These are phyloP conservation scores for Diachasmimorpha longicaudata DNA, from an alignment of 1,140 invertebrate genomes.

Conservation along the genomic window DNA sequence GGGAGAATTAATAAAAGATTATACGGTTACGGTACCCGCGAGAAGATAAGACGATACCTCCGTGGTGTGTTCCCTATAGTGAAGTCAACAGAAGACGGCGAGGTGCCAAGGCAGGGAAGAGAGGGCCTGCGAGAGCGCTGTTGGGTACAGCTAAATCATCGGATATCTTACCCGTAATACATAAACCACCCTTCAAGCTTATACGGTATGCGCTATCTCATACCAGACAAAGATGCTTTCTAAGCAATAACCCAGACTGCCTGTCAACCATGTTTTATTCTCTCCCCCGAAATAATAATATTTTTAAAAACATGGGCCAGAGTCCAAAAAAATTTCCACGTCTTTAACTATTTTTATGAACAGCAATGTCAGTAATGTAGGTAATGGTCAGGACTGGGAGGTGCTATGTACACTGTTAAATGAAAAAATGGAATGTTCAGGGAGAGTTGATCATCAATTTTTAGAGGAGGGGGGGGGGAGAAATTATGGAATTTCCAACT, in stretches of 20 bases:
- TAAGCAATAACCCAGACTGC: slow-evolving; percentile 16
- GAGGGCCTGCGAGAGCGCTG: not conserved
- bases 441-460: too few species aligned
- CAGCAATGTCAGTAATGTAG: too few species aligned
- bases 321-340: not conserved
- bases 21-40: slow-evolving; percentile 56
- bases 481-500: too few species aligned
- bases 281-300: not conserved
- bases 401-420: too few species aligned
- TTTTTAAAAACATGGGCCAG: not conserved
- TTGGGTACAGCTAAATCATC: slow-evolving; percentile 60
- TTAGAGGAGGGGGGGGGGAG: too few species aligned
- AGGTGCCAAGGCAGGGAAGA: not conserved
- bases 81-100: not conserved
- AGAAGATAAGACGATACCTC: slow-evolving; percentile 55
- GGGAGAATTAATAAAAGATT: slow-evolving; percentile 66
- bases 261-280: slow-evolving; percentile 16
- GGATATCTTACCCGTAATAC: slow-evolving; percentile 63
- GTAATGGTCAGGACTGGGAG: too few species aligned
- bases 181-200: slow-evolving; percentile 63
- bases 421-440: too few species aligned
- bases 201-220: slow-evolving; percentile 37
- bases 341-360: too few species aligned
- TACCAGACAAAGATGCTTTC: slow-evolving; percentile 25
- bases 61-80: slow-evolving; percentile 31